Evolutionary conservation across 2,888 invertebrate species (phyloP), one percentile per base, ranked within the genome.

Genomic region (Antheraea yamamai): DNA sequence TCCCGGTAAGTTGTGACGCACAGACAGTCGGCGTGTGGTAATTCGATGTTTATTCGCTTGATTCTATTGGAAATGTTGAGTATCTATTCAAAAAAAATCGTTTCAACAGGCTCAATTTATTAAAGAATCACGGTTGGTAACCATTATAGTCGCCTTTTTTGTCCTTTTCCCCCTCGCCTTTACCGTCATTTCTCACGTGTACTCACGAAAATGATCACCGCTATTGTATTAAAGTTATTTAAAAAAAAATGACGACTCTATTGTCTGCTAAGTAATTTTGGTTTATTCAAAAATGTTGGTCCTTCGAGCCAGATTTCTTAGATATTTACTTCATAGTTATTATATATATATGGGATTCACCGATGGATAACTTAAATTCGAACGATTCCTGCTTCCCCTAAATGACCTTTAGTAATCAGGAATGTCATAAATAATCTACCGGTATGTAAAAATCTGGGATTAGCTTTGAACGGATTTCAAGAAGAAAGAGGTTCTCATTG

Each of bases 1-100:
- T 26, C 98, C 98, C 91, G 98, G 98, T 98, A 94, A 18, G 26
- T 18, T 1, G 2, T 61, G 30, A 52, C n/a, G 18, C 26, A 23
- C 14, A 35, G n/a, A 73, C n/a, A 73, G 73, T 51, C 73, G 58
- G 26, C 35, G 58, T 73, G 73, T 73, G 58, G 35, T 14, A 39
- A 4, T 73, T 73, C n/a, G 61, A 39, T 73, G 73, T 74, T 26
- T 26, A 66, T 76, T 76, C 74, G 75, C 77, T 76, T 51, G 47
- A 72, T 51, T 55, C 74, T 70, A 7, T 66, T n/a, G 64, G 70
- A 39, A 70, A 70, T 70, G 39, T 39, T 70, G 20, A 70, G 70
- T 70, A 70, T 39, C 18, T 68, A 26, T 58, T 52, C 20, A 64
- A 4, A 1, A 26, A 14, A 64, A 26, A 30, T 30, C 12, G 16